Base-by-base conservation (phyloP, 2,888 invertebrate genomes). In the Thereva unica region DNA sequence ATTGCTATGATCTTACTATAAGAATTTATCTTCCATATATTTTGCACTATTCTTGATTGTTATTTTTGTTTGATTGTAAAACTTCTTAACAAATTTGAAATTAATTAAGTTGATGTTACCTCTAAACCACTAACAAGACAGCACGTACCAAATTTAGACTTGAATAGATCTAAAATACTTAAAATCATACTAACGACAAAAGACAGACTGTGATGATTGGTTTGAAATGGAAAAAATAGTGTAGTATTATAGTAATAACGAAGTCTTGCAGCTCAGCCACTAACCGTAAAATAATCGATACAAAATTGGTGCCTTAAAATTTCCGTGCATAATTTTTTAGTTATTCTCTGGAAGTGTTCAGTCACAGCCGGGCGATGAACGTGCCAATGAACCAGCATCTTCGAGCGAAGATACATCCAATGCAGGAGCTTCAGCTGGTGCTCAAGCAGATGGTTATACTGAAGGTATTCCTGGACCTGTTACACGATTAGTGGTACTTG, bases 401-500 rank as follows among this genome's bases (percentile, higher is more conserved):
- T 53, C 53, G 5, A 53, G 38, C 38, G 71, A 72, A 42, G 84
- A 75, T 61, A 71, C 73, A 8, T 83, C 83, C 45, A 84, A 83
- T 44, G 86, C 82, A 69, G 80, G 68, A 4, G 75, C 75, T 69
- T 84, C 84, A 45, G 86, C 83, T 70, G 86, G 86, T 76, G 85
- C 77, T 67, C 73, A 73, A 59, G 76, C 84, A 50, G 88, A 86
- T 79, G 89, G 88, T 72, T 87, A 88, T 74, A 87, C 88, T 57
- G 92, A 92, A 80, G 92, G 92, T 66, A 91, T 93, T 75, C 93
- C 93, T 81, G 93, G 93, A 74, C 93, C 93, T 66, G 88, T 93
- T 76, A 93, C 93, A 69, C 85, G 93, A 78, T 86, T 93, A 67
- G 91, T 93, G 80, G 91, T 93, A 76, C 88, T 93, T 76, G 93